phyloP scores from a whole-genome alignment of 2,888 invertebrate species.

The Caenorhabditis becei region DNA sequence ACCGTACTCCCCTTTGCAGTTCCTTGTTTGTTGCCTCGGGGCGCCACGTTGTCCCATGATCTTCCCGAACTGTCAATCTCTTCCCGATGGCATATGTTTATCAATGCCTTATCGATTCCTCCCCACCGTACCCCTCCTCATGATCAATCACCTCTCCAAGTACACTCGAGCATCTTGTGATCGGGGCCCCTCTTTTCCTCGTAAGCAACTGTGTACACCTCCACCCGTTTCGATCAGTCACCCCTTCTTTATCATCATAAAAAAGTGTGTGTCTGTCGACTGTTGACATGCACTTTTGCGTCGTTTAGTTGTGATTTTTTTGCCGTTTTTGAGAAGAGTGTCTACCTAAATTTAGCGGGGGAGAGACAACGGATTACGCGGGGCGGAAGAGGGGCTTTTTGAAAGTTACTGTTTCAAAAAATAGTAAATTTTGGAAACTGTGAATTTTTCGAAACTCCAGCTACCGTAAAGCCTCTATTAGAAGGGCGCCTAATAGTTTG shows the following conservation, averaged over 20 bases:
- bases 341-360: neutral
- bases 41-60: neutral
- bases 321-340: neutral
- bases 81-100: conserved; percentile 2
- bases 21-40: neutral
- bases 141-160: conserved; percentile 3
- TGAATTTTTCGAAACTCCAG: too few relatives aligned
- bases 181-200: conserved; percentile 2
- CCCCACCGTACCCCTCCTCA: neutral
- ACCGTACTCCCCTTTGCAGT: neutral
- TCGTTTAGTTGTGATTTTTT: conserved; percentile 22
- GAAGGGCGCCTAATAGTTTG: too few relatives aligned
- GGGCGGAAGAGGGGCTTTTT: neutral
- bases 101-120: neutral
- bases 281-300: conserved; percentile 56
- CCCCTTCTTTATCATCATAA: conserved; percentile 36
- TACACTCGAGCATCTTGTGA: conserved; percentile 28
- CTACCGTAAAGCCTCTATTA: too few relatives aligned
- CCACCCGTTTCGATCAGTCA: neutral
- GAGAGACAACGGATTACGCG: too few relatives aligned
- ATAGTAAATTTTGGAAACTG: too few relatives aligned
- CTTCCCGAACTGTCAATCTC: neutral
- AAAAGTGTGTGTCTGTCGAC: conserved; percentile 24
- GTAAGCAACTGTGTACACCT: conserved; percentile 37
- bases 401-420: neutral